phyloP scores from a whole-genome alignment of 2,797 vertebrate genomes.

The Melanotaenia boesemani region DNA sequence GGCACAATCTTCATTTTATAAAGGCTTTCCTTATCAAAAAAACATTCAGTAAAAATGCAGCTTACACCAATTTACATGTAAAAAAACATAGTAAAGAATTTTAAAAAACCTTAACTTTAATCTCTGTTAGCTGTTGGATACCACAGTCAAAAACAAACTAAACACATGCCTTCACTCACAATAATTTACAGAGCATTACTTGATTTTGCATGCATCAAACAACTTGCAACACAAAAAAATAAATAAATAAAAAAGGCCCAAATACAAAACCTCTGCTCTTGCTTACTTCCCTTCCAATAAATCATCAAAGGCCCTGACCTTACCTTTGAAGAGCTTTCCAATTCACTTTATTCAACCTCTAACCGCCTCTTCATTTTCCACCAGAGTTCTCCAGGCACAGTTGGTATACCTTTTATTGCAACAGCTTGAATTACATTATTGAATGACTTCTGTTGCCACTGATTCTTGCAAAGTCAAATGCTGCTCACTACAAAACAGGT shows the following conservation, averaged over 20 bases:
- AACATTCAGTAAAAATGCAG: conserved; percentile 2
- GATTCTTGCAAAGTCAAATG: conserved; percentile 58
- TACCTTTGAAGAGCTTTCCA: conserved; percentile 37
- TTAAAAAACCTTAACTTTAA: conserved; percentile 4
- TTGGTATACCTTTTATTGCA: conserved; percentile 44
- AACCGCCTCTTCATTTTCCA: conserved; percentile 14
- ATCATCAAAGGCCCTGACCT: conserved; percentile 31
- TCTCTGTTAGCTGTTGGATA: conserved; percentile 17
- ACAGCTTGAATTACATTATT: conserved; percentile 52
- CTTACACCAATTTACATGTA: conserved; percentile 8
- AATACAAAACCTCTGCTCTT: conserved; percentile 7
- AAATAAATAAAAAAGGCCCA: neutral
- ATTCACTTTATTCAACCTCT: conserved; percentile 25
- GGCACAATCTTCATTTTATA: conserved; percentile 8
- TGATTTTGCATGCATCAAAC: neutral
- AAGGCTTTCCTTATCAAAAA: conserved; percentile 12
- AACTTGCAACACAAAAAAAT: neutral
- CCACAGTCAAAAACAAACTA: neutral
- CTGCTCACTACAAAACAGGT: conserved; percentile 48
- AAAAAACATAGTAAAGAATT: neutral
- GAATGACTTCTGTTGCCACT: conserved; percentile 48
- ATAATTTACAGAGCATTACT: neutral
- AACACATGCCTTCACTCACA: neutral
- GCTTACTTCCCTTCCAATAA: neutral
- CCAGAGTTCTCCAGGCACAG: conserved; percentile 14